These are phyloP conservation scores for Cephalopachus bancanus DNA, from an alignment of 2,797 vertebrate genomes.

Conservation along the genomic window DNA sequence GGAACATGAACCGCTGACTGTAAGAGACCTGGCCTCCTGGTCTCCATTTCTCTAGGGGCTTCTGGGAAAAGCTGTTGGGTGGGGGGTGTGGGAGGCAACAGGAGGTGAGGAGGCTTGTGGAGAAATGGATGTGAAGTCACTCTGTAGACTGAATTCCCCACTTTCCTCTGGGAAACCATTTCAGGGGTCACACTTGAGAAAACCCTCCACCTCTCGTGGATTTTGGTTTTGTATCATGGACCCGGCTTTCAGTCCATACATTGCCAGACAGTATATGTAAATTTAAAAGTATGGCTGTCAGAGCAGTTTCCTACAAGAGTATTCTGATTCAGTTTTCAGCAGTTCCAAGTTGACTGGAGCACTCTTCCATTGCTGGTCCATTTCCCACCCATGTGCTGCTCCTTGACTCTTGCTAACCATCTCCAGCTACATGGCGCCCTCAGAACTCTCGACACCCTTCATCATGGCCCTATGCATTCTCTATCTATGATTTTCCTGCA, in stretches of 20 bases:
- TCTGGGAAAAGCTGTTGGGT: not conserved
- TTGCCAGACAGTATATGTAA: constrained; percentile 60
- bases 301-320: constrained; percentile 46
- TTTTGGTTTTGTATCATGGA: constrained; percentile 44
- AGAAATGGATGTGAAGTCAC: constrained; percentile 27
- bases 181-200: constrained; percentile 9
- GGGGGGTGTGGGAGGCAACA: no score
- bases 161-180: constrained; percentile 40
- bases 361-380: not conserved
- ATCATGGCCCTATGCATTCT: not conserved
- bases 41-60: not conserved
- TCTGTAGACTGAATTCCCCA: not conserved
- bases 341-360: not conserved
- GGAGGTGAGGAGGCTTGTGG: not conserved
- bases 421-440: not conserved
- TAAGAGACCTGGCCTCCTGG: constrained; percentile 53
- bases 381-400: not conserved
- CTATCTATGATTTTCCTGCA: not conserved
- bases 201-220: not conserved
- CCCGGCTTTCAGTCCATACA: constrained; percentile 45
- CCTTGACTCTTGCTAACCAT: not conserved
- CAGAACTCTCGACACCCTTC: not conserved
- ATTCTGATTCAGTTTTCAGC: constrained; percentile 25
- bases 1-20: constrained; percentile 78
- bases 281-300: constrained; percentile 32